A percentile compares a stretch with the other conserved stretches of the same genome.
These are phyloP conservation scores for Theonella swinhoei DNA, from an alignment of 37 sponge, comb jelly and placozoan genomes.

Conservation along the genomic window DNA sequence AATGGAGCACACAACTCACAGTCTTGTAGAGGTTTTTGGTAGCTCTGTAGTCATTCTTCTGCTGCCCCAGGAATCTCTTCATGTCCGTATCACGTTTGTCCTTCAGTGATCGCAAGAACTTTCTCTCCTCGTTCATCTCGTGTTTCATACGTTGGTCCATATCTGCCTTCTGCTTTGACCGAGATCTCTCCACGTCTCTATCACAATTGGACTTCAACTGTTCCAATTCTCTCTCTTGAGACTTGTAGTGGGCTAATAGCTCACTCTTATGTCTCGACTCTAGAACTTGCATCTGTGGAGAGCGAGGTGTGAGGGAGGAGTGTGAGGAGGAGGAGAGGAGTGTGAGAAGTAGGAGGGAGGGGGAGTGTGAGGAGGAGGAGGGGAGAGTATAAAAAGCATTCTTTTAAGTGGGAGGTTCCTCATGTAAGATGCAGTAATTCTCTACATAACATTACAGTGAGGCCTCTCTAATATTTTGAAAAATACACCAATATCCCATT, in stretches of 20 bases:
- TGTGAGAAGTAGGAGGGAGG: no score
- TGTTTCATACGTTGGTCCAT: constrained; percentile 77
- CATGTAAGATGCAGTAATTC: neutral
- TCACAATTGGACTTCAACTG: constrained; percentile 69
- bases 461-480: no score
- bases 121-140: constrained; percentile 74
- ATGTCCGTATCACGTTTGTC: constrained; percentile 87
- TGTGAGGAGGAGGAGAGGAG: no score
- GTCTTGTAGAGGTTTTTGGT: constrained; percentile 81
- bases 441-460: neutral
- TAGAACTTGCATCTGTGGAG: constrained; percentile 78
- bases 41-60: constrained; percentile 80
- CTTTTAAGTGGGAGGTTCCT: neutral
- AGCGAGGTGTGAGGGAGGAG: neutral
- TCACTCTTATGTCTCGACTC: constrained; percentile 81
- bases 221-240: constrained; percentile 88
- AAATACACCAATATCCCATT: no score
- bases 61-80: constrained; percentile 84
- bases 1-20: neutral
- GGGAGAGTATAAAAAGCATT: no score
- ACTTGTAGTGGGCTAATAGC: constrained; percentile 54
- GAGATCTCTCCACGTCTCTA: constrained; percentile 80
- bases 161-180: constrained; percentile 69
- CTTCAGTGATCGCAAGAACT: constrained; percentile 59
- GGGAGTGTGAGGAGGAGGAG: no score